Conservation (phyloP, 2,797 vertebrate genomes). For the Muscicapa comitata region DNA sequence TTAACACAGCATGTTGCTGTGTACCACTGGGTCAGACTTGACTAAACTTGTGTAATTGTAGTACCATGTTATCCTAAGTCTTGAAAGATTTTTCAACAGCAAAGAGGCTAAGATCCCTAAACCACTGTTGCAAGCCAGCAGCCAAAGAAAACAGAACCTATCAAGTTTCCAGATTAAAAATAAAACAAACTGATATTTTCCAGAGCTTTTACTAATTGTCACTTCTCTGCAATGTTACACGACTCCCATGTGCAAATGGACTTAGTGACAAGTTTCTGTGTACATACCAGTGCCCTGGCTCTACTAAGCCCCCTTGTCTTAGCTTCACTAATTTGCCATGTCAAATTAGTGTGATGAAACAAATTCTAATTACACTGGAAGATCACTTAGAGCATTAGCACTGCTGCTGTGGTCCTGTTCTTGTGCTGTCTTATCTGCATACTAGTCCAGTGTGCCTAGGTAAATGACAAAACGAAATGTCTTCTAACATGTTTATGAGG, state of each 20-base stretch:
- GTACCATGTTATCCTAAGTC: not conserved
- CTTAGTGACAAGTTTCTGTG: constrained; percentile 51
- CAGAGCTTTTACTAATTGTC: constrained; percentile 63
- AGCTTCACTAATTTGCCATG: constrained; percentile 76
- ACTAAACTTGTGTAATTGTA: constrained; percentile 49
- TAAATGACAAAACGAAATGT: constrained; percentile 49
- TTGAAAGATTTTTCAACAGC: not conserved
- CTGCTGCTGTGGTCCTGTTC: constrained; percentile 52
- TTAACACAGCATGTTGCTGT: not conserved
- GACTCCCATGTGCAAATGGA: constrained; percentile 34
- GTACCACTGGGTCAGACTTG: not conserved
- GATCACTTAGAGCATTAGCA: constrained; percentile 68
- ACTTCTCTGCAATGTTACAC: constrained; percentile 25
- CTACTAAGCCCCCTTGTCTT: constrained; percentile 61
- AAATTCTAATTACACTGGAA: constrained; percentile 73
- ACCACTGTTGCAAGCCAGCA: not conserved
- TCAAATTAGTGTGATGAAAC: constrained; percentile 76
- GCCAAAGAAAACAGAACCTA: constrained; percentile 4
- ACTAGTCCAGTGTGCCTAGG: constrained; percentile 35
- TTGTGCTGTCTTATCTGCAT: constrained; percentile 38
- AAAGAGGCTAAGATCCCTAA: not conserved
- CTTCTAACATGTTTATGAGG: constrained; percentile 30
- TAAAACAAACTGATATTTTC: constrained; percentile 53
- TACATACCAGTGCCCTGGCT: constrained; percentile 35
- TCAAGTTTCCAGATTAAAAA: constrained; percentile 35